Percentiles rank a stretch among this genome's conserved stretches.
phyloP scores from a whole-genome alignment of 2,797 vertebrate species.

The Lateolabrax maculatus region DNA sequence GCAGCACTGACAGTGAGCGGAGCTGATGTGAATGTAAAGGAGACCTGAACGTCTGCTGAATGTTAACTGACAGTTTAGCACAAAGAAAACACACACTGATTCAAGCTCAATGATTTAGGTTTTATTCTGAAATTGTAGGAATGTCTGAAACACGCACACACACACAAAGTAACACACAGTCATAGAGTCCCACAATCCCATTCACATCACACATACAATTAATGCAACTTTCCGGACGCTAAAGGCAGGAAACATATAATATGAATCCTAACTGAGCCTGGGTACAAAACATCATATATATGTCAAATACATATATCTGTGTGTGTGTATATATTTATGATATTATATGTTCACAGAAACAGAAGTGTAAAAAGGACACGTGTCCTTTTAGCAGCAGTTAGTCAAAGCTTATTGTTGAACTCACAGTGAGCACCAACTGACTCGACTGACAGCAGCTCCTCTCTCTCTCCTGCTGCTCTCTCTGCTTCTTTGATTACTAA shows the following conservation, averaged over 20 bases:
- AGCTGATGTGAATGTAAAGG: slow-evolving; percentile 66
- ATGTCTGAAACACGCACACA: not conserved
- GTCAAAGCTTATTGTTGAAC: no score
- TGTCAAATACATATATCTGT: no score
- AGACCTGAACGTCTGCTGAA: slow-evolving; percentile 45
- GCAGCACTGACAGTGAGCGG: slow-evolving; percentile 34
- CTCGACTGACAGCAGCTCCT: not conserved
- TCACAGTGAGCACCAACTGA: not conserved
- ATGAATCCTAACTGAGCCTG: no score
- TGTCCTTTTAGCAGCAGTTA: not conserved
- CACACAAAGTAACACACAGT: not conserved
- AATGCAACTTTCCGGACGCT: not conserved
- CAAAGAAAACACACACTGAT: slow-evolving; percentile 14
- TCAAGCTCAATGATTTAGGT: not conserved
- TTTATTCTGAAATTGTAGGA: slow-evolving; percentile 16
- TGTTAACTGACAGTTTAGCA: slow-evolving; percentile 43
- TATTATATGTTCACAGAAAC: no score
- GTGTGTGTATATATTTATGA: no score
- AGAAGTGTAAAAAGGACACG: no score
- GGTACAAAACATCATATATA: no score
- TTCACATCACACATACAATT: not conserved
- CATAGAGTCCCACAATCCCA: not conserved
- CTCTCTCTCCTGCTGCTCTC: not conserved
- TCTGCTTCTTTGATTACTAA: slow-evolving; percentile 33
- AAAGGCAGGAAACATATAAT: not conserved